Base-by-base conservation (phyloP, 2,113 vertebrate species). In the Stigmatopora nigra region DNA sequence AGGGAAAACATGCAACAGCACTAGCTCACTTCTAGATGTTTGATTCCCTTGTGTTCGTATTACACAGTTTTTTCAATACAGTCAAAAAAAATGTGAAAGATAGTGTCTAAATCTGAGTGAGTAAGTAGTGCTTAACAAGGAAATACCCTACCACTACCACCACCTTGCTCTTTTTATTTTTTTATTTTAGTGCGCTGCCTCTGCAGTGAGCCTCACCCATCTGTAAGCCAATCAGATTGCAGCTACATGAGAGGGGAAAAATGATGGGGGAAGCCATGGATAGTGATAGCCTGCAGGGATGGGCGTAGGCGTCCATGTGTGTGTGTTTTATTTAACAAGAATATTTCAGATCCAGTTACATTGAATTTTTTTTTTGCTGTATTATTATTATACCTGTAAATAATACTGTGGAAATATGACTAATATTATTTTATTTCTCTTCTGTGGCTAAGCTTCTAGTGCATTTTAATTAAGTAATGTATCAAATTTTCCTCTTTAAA, bases 201-300 rank as follows among this genome's bases (percentile, higher is more conserved):
- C 87, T 89, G 88, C 87, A 88, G 87, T 78, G 78, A 82, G 76
- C 85, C 88, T 84, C 87, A 85, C 86, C 86, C 86, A 80, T 84
- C 45, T 51, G 25, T 61, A 69, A 73, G 72, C 89, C 88, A 90
- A 89, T 89, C 80, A 75, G 68, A 68, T 70, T 62, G 9, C 71
- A 74, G 75, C 67, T 15, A 45, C 57, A 59, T 25, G 52, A 69
- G 75, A 65, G 68, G 60, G 70, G 70, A n/a, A 51, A 64, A 68
- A 59, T 72, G 60, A 71, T 67, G 73, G 71, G 71, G 83, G 69
- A 80, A 82, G 75, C 71, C 79, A 75, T 46, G 53, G 79, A 70
- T 68, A 68, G 65, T 57, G 71, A 60, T 58, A 75, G 72, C 70
- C 81, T 1, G 78, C 77, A 82, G 70, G 77, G 73, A 79, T 69